Percentiles rank a stretch among this genome's conserved stretches.
Evolutionary conservation across 2,888 invertebrate genomes (phyloP).

Genomic region (Hypselothyrea guttata): DNA sequence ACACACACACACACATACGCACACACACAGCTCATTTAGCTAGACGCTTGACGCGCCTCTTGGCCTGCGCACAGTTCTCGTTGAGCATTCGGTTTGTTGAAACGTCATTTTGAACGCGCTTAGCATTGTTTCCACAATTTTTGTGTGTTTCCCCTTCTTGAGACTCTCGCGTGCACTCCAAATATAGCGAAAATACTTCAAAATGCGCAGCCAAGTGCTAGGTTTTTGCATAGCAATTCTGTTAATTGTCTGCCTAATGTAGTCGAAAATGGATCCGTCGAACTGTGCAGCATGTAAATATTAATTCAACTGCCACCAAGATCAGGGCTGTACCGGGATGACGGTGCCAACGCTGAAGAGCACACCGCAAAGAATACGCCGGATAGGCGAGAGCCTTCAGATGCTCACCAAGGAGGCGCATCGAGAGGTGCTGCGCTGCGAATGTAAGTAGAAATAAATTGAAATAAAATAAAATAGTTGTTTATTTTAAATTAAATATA

Average conservation of each 20-base stretch:
- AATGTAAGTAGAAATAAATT: constrained; percentile 78
- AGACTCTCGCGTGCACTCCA: constrained; percentile 9
- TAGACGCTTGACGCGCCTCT: constrained; percentile 30
- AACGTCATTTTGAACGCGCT: constrained; percentile 50
- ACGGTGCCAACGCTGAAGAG: constrained; percentile 41
- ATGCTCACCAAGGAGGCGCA: constrained; percentile 75
- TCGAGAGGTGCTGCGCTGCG: constrained; percentile 62
- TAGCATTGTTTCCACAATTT: constrained; percentile 9
- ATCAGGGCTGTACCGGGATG: constrained; percentile 20
- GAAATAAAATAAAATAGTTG: not conserved
- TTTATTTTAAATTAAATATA: too few species aligned
- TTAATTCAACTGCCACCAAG: not conserved
- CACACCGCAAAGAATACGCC: constrained; percentile 59
- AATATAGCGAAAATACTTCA: constrained; percentile 19
- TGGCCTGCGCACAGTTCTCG: constrained; percentile 64
- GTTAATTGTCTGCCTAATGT: constrained; percentile 71
- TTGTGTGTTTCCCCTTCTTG: constrained; percentile 2
- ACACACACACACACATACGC: constrained; percentile 5
- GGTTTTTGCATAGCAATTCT: constrained; percentile 76
- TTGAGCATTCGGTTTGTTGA: constrained; percentile 56
- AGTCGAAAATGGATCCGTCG: constrained; percentile 17
- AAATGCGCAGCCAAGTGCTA: constrained; percentile 76
- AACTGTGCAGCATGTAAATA: constrained; percentile 23
- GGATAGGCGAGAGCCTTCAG: constrained; percentile 69
- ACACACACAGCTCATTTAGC: not conserved